A percentile compares a stretch with the other conserved stretches of the same genome.
Conservation (phyloP, 2,113 vertebrate genomes). For the Sitta europaea region DNA sequence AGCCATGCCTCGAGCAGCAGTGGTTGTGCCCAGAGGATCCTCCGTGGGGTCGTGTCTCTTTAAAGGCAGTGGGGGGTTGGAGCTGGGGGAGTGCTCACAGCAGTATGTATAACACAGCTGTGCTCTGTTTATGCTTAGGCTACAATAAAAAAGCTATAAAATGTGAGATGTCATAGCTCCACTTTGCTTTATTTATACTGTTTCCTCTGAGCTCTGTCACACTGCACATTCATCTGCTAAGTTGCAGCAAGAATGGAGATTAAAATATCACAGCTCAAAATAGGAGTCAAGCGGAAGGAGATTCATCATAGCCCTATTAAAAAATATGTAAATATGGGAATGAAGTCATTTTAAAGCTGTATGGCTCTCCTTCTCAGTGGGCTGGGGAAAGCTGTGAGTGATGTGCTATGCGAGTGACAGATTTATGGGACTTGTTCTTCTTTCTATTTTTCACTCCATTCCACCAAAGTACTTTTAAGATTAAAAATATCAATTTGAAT, state of each 20-base stretch:
- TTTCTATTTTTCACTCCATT: constrained; percentile 54
- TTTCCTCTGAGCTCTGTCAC: constrained; percentile 82
- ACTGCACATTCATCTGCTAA: constrained; percentile 80
- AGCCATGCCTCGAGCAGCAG: neutral
- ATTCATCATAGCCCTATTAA: constrained; percentile 84
- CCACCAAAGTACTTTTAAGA: constrained; percentile 66
- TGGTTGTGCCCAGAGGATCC: neutral
- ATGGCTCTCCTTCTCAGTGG: constrained; percentile 51
- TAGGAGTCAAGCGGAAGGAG: constrained; percentile 83
- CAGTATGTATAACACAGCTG: constrained; percentile 84
- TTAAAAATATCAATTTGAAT: constrained; percentile 67
- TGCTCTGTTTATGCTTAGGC: constrained; percentile 81
- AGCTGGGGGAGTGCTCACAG: constrained; percentile 68
- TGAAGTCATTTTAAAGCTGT: constrained; percentile 77
- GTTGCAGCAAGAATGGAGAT: constrained; percentile 81
- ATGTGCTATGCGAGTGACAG: constrained; percentile 50
- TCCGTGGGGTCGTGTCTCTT: constrained; percentile 56
- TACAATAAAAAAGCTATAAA: constrained; percentile 85
- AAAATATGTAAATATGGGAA: constrained; percentile 80
- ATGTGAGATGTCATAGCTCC: constrained; percentile 83
- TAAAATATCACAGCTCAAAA: constrained; percentile 85
- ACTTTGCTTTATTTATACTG: constrained; percentile 85
- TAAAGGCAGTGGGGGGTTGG: constrained; percentile 69
- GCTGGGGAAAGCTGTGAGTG: constrained; percentile 52
- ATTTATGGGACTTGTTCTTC: constrained; percentile 44